Evolutionary conservation across 2,888 invertebrate species (phyloP), one percentile per base, ranked within the genome.

Genomic region (Spodoptera littoralis): DNA sequence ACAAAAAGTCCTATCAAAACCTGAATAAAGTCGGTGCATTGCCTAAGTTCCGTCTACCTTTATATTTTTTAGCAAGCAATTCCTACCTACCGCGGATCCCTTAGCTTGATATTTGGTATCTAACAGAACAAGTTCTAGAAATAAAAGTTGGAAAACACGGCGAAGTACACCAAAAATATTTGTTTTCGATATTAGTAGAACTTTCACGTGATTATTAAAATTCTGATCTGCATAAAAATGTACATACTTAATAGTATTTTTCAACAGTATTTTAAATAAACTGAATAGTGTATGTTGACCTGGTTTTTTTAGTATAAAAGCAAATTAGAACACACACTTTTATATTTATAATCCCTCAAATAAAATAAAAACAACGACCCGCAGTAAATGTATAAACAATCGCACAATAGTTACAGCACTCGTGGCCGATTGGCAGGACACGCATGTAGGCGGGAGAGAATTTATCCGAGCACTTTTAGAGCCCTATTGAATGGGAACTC

Each of bases 401-500:
- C 76, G 71, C 70, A 80, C 79, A 84, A 84, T 78, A 80, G 73
- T 63, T 73, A 75, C 67, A 75, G 70, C 67, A 65, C 64, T 58
- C 73, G 74, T 67, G 73, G 67, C 61, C 65, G 73, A 70, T 75
- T 71, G 70, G 59, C 61, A 75, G 78, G 76, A 81, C 73, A 83
- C 78, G 79, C 80, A 77, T 78, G 79, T 82, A 76, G 74, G 76
- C 70, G 73, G 68, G 70, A 73, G 70, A 80, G 77, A 87, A 85
- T 88, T 88, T 85, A 84, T 83, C 83, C 80, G 75, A 84, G 77
- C 81, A 82, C 88, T 88, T 88, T 88, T 84, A 84, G 82, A 86
- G 81, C 79, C 83, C 81, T 83, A 88, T 90, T 90, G 86, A 90
- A 92, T 88, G 82, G 81, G 84, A 80, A 84, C 87, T 89, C 89